Evolutionary conservation across 2,888 invertebrate species (phyloP), one percentile per base, ranked within the genome.

Genomic region (Stenotaenia linearis): DNA sequence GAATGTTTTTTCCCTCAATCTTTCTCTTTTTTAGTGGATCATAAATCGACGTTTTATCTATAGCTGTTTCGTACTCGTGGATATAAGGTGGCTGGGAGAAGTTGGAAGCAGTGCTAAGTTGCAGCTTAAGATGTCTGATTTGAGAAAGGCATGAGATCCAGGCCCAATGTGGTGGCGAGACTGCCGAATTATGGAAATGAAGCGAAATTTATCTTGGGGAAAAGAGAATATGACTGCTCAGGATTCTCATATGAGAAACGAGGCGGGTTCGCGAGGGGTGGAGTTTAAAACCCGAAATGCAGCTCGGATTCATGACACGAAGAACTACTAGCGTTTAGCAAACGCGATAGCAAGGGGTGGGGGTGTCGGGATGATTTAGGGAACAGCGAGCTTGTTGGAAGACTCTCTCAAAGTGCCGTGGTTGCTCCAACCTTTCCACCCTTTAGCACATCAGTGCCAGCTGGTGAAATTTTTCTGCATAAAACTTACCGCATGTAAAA

Each of bases 151-250:
- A 23, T n/a, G 69, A 69, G 69, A 69, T 23, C 10, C 69, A 28
- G 25, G 25, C 69, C 69, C 69, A 69, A 69, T 69, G 69, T 28
- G 69, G 69, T 69, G 69, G 69, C 69, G 69, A 69, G 69, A 69
- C 69, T 69, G 69, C 25, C 69, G 69, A 69, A 69, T 69, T 69
- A 69, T 69, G 69, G 69, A 69, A 69, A 69, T 69, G 69, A 69
- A 69, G 69, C 69, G 69, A 69, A 69, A 69, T 69, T 69, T 69
- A 69, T 69, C 69, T 69, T 69, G 69, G 69, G 69, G 69, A 69
- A 69, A 69, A 69, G 69, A 69, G 69, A 69, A 69, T 69, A 69
- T 69, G 69, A 69, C 69, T 69, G 69, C 28, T 69, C 69, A 69
- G 69, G 69, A 69, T 69, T 69, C 69, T 69, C 69, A 69, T 69